These are phyloP conservation scores for Leptinotarsa peninsularis DNA, from an alignment of 2,888 invertebrate genomes.

Conservation along the genomic window DNA sequence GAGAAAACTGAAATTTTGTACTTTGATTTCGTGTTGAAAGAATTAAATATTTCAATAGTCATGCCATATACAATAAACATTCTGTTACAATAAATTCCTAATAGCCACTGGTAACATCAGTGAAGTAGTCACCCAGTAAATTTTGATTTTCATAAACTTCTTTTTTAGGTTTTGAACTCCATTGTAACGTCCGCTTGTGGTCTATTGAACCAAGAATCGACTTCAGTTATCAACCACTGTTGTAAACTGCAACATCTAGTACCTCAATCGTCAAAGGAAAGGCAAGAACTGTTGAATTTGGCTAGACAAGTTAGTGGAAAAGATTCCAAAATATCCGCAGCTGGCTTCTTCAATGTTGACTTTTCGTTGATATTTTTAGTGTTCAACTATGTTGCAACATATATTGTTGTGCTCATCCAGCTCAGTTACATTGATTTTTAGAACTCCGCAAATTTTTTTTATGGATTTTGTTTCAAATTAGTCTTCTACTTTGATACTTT, in stretches of 20 bases:
- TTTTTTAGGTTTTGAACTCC: constrained; percentile 38
- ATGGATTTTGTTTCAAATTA: not conserved
- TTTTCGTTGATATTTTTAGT: constrained; percentile 39
- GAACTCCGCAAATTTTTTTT: not conserved
- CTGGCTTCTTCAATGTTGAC: constrained; percentile 42
- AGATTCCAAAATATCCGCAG: constrained; percentile 35
- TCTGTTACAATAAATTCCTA: too few species aligned
- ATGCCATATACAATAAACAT: too few species aligned
- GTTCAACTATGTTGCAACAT: constrained; percentile 43
- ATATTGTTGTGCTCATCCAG: constrained; percentile 42
- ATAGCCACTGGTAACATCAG: too few species aligned
- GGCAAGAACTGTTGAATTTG: constrained; percentile 40
- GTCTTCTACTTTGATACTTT: too few species aligned
- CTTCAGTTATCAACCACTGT: constrained; percentile 32
- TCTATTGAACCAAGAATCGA: constrained; percentile 35
- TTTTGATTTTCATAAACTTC: not conserved
- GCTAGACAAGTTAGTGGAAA: constrained; percentile 39
- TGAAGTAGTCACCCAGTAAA: not conserved
- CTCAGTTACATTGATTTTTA: constrained; percentile 45
- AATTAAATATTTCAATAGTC: too few species aligned
- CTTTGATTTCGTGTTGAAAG: too few species aligned
- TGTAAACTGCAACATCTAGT: constrained; percentile 41
- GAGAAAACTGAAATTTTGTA: too few species aligned
- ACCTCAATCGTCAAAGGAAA: constrained; percentile 37
- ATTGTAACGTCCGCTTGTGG: constrained; percentile 41